Percentiles rank a stretch among this genome's conserved stretches.
Conservation (phyloP, 2,113 vertebrate genomes). For the Benitochromis conjunctus region DNA sequence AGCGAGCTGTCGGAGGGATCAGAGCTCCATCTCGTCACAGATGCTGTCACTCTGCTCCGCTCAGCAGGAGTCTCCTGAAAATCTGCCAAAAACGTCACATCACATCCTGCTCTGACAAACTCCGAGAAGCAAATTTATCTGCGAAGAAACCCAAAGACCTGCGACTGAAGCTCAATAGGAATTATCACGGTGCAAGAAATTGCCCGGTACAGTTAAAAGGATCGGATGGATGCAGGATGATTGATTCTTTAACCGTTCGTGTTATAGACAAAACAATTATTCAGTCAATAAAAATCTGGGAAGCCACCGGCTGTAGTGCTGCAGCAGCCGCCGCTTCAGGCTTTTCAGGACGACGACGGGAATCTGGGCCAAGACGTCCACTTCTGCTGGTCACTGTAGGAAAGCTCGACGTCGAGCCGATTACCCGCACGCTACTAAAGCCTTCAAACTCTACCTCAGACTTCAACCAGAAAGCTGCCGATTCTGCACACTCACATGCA, state of each 20-base stretch:
- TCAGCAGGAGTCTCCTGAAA: neutral
- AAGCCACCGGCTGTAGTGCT: accelerated
- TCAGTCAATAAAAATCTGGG: neutral
- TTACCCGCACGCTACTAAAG: neutral
- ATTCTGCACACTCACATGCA: neutral
- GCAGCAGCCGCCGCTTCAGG: neutral
- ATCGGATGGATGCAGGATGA: neutral
- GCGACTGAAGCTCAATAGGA: neutral
- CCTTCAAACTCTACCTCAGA: neutral
- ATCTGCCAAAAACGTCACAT: neutral
- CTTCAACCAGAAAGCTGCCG: neutral
- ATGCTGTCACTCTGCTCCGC: neutral
- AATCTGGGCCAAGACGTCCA: neutral
- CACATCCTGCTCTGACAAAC: neutral
- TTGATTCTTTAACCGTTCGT: neutral
- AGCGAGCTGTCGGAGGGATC: accelerated
- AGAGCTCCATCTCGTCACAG: neutral
- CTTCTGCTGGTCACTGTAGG: neutral
- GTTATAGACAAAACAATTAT: neutral
- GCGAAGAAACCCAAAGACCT: neutral
- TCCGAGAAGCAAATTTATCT: neutral
- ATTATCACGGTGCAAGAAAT: neutral
- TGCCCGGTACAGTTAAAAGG: neutral
- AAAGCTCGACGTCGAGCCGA: neutral
- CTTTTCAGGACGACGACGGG: neutral